These are phyloP conservation scores for Melopsittacus undulatus DNA, from an alignment of 2,797 vertebrate genomes.

Conservation along the genomic window DNA sequence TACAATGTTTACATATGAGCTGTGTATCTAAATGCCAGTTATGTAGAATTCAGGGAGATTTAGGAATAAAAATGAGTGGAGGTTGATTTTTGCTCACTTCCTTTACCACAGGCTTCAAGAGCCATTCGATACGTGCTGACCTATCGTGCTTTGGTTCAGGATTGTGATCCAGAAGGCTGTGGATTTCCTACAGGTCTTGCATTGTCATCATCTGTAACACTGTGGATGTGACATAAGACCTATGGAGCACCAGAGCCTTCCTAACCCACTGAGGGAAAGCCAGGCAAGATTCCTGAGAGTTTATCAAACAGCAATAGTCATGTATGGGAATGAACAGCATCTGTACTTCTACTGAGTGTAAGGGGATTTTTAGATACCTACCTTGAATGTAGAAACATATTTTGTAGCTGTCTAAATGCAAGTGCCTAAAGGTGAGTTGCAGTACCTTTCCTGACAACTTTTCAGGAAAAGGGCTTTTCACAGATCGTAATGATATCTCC, in stretches of 20 bases:
- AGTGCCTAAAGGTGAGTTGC: neutral
- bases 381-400: neutral
- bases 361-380: neutral
- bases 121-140: neutral
- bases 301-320: neutral
- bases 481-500: neutral
- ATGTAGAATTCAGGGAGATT: neutral
- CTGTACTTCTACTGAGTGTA: neutral
- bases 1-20: neutral
- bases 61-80: neutral
- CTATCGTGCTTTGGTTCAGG: neutral
- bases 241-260: neutral
- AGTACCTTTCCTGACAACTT: neutral
- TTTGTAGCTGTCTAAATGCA: neutral
- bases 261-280: neutral
- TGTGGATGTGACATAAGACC: neutral
- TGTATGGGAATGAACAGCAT: neutral
- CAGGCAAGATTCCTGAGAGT: neutral
- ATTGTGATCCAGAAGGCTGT: neutral
- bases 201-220: accelerated
- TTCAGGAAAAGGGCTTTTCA: neutral
- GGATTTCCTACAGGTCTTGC: neutral
- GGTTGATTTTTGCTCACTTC: neutral
- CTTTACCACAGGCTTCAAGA: accelerated
- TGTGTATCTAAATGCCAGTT: neutral